Base-by-base conservation (phyloP, 2,888 invertebrate species). In the Volucella zonaria region DNA sequence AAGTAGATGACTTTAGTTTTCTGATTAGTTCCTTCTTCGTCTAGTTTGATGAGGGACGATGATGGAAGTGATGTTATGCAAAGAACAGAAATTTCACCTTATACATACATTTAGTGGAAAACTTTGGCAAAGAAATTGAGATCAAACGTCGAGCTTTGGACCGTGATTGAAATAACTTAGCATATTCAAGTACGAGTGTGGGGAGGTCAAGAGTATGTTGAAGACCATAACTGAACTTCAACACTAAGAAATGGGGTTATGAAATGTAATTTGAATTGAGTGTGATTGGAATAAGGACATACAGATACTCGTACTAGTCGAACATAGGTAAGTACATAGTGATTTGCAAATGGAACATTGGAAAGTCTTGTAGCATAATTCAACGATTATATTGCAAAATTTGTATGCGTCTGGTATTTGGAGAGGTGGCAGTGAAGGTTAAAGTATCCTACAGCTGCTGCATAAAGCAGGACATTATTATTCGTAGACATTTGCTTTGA, bases 1-100 rank as follows among this genome's bases (percentile, higher is more conserved):
- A 49, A 77, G 51, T 51, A 59, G 70, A 83, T 83, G 82, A 79
- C 79, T 83, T 74, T 79, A 83, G 82, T 83, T 79, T 77, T 73
- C 61, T 73, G 77, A 73, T 73, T 78, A 64, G 66, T 68, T 67
- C 45, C n/a, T 68, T 49, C 62, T 23, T 59, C 64, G 49, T 51
- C 31, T 15, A 40, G 23, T 15, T n/a, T 23, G 61, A 47, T 15
- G n/a, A 15, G n/a, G 38, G 9, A 11, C 11, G 43, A 1, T 31
- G 9, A 42, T 52, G 31, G n/a, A 51, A 14, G 12, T 54, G 59
- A 43, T 18, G 61, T 2, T 42, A 38, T 42, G 61, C 15, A 45
- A 43, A 14, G 12, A 56, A 56, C n/a, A 11, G 58, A 42, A 42
- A 43, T 18, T 43, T 58, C 18, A 59, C 59, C 59, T 61, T 61